Conservation (phyloP, 2,797 vertebrate species). For the Rhinella marina region DNA sequence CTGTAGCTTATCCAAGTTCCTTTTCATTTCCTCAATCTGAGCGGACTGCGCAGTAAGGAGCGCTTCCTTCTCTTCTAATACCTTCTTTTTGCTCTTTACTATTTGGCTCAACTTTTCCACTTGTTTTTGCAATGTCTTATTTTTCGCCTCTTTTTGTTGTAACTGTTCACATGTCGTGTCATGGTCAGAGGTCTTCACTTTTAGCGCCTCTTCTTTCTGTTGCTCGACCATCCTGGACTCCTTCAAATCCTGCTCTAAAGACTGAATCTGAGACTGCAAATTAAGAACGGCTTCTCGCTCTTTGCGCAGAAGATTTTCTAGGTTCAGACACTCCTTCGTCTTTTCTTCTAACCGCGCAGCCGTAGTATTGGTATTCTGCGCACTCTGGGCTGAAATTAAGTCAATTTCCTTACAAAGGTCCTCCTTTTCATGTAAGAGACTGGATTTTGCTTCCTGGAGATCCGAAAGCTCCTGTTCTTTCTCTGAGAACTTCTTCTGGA, state of each 20-base stretch:
- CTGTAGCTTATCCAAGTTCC: conserved; percentile 67
- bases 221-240: conserved; percentile 65
- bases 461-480: conserved; percentile 73
- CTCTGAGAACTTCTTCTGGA: conserved; percentile 70
- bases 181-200: conserved; percentile 69
- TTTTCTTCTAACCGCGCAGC: conserved; percentile 76
- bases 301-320: conserved; percentile 73
- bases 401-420: conserved; percentile 68
- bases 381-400: conserved; percentile 71
- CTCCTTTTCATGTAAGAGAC: conserved; percentile 76
- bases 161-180: conserved; percentile 72
- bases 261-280: conserved; percentile 71
- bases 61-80: conserved; percentile 74
- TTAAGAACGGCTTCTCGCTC: conserved; percentile 70
- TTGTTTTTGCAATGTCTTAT: conserved; percentile 78
- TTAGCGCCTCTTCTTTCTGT: conserved; percentile 73
- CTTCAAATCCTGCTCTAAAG: conserved; percentile 70
- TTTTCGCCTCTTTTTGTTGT: conserved; percentile 73
- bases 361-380: conserved; percentile 72
- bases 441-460: conserved; percentile 67
- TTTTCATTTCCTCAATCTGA: conserved; percentile 69
- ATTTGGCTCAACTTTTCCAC: conserved; percentile 73
- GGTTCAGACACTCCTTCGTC: conserved; percentile 73
- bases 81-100: conserved; percentile 74
- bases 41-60: conserved; percentile 68